These are phyloP conservation scores for Condylura cristata DNA, from an alignment of 2,113 vertebrate genomes.

Conservation along the genomic window DNA sequence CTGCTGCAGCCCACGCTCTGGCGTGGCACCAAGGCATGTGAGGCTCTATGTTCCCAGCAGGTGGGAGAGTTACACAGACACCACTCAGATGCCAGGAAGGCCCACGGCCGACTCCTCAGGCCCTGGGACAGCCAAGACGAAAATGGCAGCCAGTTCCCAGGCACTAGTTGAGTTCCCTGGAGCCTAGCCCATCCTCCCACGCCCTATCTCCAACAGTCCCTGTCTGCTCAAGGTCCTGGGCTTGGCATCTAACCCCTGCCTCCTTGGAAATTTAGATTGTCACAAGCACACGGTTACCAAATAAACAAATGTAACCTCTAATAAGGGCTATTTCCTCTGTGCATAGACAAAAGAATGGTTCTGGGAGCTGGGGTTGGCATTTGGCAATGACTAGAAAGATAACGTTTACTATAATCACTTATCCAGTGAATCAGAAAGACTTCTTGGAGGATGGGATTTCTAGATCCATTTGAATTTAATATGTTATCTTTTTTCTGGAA, in stretches of 20 bases:
- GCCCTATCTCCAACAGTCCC: background rate
- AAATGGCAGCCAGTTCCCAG: conserved; percentile 72
- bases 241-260: conserved; percentile 43
- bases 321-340: conserved; percentile 63
- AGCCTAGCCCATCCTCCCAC: background rate
- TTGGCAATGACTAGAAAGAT: conserved; percentile 33
- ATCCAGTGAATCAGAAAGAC: background rate
- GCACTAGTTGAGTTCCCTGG: background rate
- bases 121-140: conserved; percentile 47
- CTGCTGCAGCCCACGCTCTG: conserved; percentile 71
- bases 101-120: conserved; percentile 62
- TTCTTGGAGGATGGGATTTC: conserved; percentile 28
- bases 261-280: conserved; percentile 53
- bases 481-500: background rate
- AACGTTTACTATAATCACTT: conserved; percentile 24
- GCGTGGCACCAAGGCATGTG: conserved; percentile 55
- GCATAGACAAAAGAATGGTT: conserved; percentile 48
- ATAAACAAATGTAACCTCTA: conserved; percentile 59
- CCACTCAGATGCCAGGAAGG: conserved; percentile 50
- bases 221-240: conserved; percentile 48
- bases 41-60: conserved; percentile 54
- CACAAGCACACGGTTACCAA: conserved; percentile 46
- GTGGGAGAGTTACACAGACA: conserved; percentile 73
- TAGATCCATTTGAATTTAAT: conserved; percentile 19
- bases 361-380: background rate